Conservation (phyloP, 2,888 invertebrate genomes). For the Hydraecia micacea region DNA sequence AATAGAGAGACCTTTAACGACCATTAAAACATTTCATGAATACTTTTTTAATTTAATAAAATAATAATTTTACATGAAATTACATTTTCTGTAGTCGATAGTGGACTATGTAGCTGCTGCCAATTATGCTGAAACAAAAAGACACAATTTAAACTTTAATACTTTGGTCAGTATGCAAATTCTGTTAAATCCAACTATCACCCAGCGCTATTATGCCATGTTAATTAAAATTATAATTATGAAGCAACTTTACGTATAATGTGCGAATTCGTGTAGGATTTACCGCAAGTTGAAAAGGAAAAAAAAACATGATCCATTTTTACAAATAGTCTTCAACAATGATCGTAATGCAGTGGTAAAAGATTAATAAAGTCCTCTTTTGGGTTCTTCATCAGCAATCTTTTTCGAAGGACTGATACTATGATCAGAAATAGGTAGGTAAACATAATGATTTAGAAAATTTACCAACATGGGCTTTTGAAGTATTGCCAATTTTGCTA, state of each 20-base stretch:
- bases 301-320: background rate
- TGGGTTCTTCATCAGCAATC: background rate
- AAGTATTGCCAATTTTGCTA: background rate
- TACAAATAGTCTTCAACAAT: background rate
- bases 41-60: background rate
- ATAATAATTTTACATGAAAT: no score
- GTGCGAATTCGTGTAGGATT: background rate
- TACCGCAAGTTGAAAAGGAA: background rate
- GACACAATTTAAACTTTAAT: background rate
- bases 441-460: background rate
- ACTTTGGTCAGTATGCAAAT: background rate
- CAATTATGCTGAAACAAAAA: constrained; percentile 22
- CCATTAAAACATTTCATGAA: background rate
- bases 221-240: constrained; percentile 13
- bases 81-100: background rate
- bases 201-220: background rate
- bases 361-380: background rate
- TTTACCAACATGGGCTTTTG: background rate
- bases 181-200: background rate
- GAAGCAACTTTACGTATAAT: background rate
- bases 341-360: background rate
- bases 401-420: background rate
- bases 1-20: background rate
- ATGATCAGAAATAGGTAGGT: background rate
- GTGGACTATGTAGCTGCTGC: background rate